A percentile compares a stretch with the other conserved stretches of the same genome.
Evolutionary conservation across 2,888 invertebrate genomes (phyloP).

Genomic region (Drosophila greeni): DNA sequence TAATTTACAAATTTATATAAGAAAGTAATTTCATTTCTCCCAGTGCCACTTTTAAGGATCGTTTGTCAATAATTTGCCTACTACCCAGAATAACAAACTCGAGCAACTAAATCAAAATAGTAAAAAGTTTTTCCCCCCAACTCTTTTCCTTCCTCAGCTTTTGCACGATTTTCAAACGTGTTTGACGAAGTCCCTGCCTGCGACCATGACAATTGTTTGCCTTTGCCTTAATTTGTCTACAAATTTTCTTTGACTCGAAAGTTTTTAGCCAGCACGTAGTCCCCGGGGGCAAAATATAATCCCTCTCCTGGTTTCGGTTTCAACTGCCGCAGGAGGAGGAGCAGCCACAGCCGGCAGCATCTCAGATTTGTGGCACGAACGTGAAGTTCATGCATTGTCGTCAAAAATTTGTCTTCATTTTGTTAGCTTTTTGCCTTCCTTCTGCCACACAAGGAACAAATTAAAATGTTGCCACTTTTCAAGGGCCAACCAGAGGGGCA

Average conservation of each 20-base stretch:
- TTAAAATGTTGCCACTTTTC: conserved; percentile 68
- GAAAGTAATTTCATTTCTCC: neutral
- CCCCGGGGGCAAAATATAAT: conserved; percentile 11
- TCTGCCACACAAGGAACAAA: conserved; percentile 50
- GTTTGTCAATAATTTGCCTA: conserved; percentile 71
- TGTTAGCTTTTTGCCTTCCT: conserved; percentile 47
- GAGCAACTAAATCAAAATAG: conserved; percentile 70
- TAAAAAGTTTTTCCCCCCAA: conserved; percentile 3
- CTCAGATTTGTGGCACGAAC: conserved; percentile 71
- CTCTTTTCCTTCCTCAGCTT: neutral
- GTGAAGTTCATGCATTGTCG: conserved; percentile 71
- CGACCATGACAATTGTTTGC: conserved; percentile 57
- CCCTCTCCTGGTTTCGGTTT: conserved; percentile 48
- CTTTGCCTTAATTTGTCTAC: conserved; percentile 69
- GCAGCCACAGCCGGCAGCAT: conserved; percentile 47
- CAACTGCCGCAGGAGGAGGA: conserved; percentile 37
- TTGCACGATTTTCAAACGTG: conserved; percentile 70
- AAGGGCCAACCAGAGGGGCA: conserved; percentile 4
- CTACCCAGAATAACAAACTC: conserved; percentile 36
- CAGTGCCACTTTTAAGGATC: conserved; percentile 17
- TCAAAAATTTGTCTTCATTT: conserved; percentile 54
- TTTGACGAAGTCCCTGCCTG: conserved; percentile 50
- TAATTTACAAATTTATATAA: no score
- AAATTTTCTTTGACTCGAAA: conserved; percentile 55
- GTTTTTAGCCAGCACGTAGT: conserved; percentile 51